Conservation (phyloP, 1,140 invertebrate genomes). For the Bombus polaris region DNA sequence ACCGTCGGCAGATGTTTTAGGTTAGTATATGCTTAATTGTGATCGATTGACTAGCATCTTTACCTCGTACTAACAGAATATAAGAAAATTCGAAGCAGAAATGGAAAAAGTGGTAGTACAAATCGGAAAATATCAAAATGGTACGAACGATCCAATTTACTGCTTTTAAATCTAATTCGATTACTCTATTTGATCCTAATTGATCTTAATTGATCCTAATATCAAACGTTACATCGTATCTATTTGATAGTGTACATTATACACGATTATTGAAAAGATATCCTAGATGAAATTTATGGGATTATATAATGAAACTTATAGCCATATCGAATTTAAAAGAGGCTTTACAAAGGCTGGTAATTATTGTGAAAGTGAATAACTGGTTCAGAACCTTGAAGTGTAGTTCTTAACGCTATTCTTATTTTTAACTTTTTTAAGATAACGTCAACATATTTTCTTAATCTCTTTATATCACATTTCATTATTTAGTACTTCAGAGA, state of each 20-base stretch:
- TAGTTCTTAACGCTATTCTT: background rate
- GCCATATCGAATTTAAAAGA: background rate
- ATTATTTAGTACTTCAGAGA: background rate
- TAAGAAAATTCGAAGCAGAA: background rate
- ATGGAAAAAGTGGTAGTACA: background rate
- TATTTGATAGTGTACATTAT: background rate
- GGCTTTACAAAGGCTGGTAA: background rate
- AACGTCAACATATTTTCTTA: background rate
- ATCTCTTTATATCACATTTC: background rate
- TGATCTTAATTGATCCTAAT: background rate
- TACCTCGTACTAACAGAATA: background rate
- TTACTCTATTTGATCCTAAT: background rate
- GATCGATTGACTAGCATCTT: background rate
- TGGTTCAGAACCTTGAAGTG: background rate
- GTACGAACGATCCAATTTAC: background rate
- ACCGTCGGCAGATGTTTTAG: constrained; percentile 63
- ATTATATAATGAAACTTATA: background rate
- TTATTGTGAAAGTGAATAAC: background rate
- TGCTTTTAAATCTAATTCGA: background rate
- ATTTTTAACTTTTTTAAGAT: background rate
- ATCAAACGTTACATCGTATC: background rate
- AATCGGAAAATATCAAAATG: background rate
- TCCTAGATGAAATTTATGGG: background rate
- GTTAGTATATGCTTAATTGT: constrained; percentile 46
- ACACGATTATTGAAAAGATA: background rate